Base-by-base conservation (phyloP, 2,797 vertebrate species). In the Momotus momota region DNA sequence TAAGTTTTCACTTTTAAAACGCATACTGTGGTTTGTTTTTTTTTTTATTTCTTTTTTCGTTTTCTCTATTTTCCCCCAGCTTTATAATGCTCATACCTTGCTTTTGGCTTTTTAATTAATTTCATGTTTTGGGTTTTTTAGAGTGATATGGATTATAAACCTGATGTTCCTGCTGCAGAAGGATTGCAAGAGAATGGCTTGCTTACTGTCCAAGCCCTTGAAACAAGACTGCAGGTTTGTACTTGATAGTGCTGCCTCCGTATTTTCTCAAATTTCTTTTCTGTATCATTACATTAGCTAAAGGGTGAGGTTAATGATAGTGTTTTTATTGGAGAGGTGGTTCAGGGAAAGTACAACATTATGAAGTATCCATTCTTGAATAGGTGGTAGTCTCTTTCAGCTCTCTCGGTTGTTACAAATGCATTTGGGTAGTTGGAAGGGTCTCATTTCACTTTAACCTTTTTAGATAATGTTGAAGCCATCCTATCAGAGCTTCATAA, bases 151-250 rank as follows among this genome's bases (percentile, higher is more conserved):
- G 96, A 51, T 43, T 86, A 54, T 54, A 90, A 61, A 54, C 90
- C 96, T 26, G 92, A 92, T 58, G 48, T 27, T 38, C 95, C 92
- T 66, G 61, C 92, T 57, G 79, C 96, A 43, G 93, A 97, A 80
- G 86, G 93, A n/a, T 94, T 97, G 51, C 95, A 98, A 75, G 98
- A 98, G 27, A 99, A 98, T 90, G 71, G 97, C 58, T 97, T 97
- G 49, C 97, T 98, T 77, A 98, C 98, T 48, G 41, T 99, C 48
- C 97, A 97, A 88, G 98, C 98, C n/a, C 97, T 99, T 70, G 97
- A 99, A 95, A 98, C 97, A 95, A 98, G 99, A 98, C 96, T 99
- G 45, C 98, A 99, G 98, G 99, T 99, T 96, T 90, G 97, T 96
- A 35, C 12, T 54, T 14, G 14, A 18, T 22, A 58, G 31, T 58